Percentiles rank a stretch among this genome's conserved stretches.
Evolutionary conservation across 2,888 invertebrate species (phyloP).

Genomic region (Malachius bipustulatus): DNA sequence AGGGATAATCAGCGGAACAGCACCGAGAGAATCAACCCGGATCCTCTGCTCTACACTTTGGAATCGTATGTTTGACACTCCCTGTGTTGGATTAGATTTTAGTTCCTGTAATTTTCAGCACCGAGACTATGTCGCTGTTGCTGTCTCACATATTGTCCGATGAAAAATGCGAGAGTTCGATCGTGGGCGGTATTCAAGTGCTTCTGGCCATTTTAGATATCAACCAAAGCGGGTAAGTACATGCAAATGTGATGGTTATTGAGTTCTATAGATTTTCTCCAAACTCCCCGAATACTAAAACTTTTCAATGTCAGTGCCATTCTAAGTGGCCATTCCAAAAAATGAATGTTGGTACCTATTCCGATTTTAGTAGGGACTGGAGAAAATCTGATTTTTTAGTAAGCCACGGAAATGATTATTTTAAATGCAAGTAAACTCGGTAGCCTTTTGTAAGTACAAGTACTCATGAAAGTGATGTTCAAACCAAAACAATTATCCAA

Average conservation of each 20-base stretch:
- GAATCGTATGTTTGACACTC: conserved; percentile 51
- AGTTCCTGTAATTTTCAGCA: conserved; percentile 23
- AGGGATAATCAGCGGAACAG: conserved; percentile 46
- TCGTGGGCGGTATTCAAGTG: conserved; percentile 69
- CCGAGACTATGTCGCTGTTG: conserved; percentile 53
- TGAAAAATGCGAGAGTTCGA: conserved; percentile 54
- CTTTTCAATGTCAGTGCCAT: too few species aligned
- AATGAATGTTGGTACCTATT: too few species aligned
- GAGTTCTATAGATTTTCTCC: neutral
- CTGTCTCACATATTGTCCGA: conserved; percentile 63
- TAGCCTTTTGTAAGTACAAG: neutral
- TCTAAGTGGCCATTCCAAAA: too few species aligned
- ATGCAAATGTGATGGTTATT: neutral
- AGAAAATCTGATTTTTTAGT: too few species aligned
- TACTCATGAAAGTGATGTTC: conserved; percentile 23
- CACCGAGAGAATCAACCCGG: conserved; percentile 49
- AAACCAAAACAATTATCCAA: too few species aligned
- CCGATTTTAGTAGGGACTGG: too few species aligned
- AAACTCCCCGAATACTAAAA: too few species aligned
- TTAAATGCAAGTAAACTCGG: too few species aligned
- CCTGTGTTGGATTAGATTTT: neutral
- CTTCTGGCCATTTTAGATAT: conserved; percentile 59
- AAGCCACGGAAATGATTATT: too few species aligned
- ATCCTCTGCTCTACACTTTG: conserved; percentile 60
- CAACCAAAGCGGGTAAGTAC: conserved; percentile 37